phyloP scores from a whole-genome alignment of 2,888 invertebrate genomes.

The Automeris io region DNA sequence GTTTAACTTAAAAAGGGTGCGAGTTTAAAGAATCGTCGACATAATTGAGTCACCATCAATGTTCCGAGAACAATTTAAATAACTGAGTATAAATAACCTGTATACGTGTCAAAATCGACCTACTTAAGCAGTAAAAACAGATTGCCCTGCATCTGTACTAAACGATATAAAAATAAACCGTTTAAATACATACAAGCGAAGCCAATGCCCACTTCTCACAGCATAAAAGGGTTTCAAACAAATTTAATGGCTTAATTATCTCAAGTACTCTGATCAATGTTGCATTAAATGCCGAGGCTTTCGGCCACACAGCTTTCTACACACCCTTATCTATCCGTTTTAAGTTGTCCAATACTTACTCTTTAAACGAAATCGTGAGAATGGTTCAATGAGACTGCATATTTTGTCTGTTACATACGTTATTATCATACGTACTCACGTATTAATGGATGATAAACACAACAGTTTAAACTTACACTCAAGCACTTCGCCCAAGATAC shows the following conservation, averaged over 20 bases:
- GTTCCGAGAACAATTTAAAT: not conserved
- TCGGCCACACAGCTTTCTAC: constrained; percentile 18
- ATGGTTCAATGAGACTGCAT: constrained; percentile 14
- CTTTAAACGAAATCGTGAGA: constrained; percentile 32
- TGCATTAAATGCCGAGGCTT: constrained; percentile 31
- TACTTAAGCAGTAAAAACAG: constrained; percentile 39
- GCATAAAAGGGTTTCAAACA: constrained; percentile 54
- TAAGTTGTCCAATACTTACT: constrained; percentile 25
- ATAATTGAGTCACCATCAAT: no score
- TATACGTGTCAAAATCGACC: constrained; percentile 26
- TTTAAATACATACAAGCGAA: constrained; percentile 26
- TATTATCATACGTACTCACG: no score
- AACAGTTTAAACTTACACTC: no score
- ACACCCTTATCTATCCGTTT: constrained; percentile 37
- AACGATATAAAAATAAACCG: constrained; percentile 51
- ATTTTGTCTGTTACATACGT: constrained; percentile 14
- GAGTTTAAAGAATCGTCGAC: no score
- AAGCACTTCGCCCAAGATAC: no score
- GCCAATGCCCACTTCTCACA: constrained; percentile 44
- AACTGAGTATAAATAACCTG: constrained; percentile 2
- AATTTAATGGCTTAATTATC: constrained; percentile 72
- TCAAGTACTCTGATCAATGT: constrained; percentile 54
- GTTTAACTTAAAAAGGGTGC: no score
- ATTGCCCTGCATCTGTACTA: constrained; percentile 37
- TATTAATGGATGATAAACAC: no score